Evolutionary conservation across 2,113 vertebrate species (phyloP), one percentile per base, ranked within the genome.

Genomic region (Callipepla californica): DNA sequence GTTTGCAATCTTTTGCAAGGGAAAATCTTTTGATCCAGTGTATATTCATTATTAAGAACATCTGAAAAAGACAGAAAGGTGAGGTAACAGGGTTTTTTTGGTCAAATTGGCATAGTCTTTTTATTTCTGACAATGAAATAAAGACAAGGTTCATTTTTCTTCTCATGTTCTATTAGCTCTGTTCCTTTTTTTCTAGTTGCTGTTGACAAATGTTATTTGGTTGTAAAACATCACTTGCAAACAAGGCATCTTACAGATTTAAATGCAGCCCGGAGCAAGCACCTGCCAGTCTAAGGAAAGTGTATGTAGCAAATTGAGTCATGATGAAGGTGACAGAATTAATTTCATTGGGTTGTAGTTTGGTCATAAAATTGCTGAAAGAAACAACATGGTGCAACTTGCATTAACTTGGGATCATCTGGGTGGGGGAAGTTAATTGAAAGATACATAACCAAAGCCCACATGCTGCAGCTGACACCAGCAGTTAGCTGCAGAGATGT

Each of bases 161-260:
- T 91, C 28, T 63, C 38, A 70, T 73, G 38, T 79, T 89, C 89
- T 92, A 78, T 94, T 94, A 65, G 47, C 57, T n/a, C 18, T 65
- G 47, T 74, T 51, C 38, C 0, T 73, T 25, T 40, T 63, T 28
- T 40, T 77, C 51, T 93, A 88, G 50, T 68, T 1, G 1, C 26
- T 72, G 68, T 74, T 91, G 59, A 90, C 61, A 90, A 91, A 87
- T 57, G 47, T 75, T 91, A 77, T 92, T 87, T 80, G 72, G 23
- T 61, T 94, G 85, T 86, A 92, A 94, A 96, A 53, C 80, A 83
- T 80, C 44, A 16, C 47, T 91, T 85, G 68, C 47, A 32, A 89
- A 45, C 69, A 80, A 36, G 80, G 81, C 59, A 44, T 79, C 50
- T 65, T 79, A 30, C 68, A 67, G 70, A 45, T 45, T 87, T 58